These are phyloP conservation scores for Balanococcus diminutus DNA, from an alignment of 2,888 invertebrate species.

Conservation along the genomic window DNA sequence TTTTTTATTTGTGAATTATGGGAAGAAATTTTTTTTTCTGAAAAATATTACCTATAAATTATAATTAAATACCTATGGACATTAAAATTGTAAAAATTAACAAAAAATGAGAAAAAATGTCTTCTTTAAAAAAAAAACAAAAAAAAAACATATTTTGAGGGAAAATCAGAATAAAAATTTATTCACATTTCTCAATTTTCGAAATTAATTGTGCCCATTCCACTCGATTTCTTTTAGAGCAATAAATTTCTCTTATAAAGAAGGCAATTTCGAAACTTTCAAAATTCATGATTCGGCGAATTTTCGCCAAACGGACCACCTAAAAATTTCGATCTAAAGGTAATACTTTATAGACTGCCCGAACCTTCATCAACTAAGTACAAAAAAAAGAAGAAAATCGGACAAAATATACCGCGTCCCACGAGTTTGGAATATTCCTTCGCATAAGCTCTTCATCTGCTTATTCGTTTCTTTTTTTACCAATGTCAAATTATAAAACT, in stretches of 20 bases:
- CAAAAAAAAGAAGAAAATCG: background rate
- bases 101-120: too few relatives aligned
- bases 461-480: background rate
- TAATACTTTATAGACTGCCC: background rate
- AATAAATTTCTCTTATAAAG: background rate
- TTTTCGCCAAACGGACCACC: background rate
- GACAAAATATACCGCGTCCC: background rate
- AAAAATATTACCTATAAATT: too few relatives aligned
- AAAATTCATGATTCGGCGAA: background rate
- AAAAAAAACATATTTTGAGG: too few relatives aligned
- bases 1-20: too few relatives aligned
- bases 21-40: too few relatives aligned
- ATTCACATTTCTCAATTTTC: too few relatives aligned
- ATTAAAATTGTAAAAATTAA: too few relatives aligned
- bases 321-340: background rate
- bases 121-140: too few relatives aligned
- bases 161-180: too few relatives aligned
- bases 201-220: too few relatives aligned
- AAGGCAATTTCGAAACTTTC: background rate
- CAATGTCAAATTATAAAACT: background rate
- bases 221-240: too few relatives aligned
- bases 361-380: background rate
- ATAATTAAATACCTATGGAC: too few relatives aligned
- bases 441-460: background rate
- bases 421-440: background rate